Conservation (phyloP, 1,140 invertebrate genomes). For the Camponotus floridanus region DNA sequence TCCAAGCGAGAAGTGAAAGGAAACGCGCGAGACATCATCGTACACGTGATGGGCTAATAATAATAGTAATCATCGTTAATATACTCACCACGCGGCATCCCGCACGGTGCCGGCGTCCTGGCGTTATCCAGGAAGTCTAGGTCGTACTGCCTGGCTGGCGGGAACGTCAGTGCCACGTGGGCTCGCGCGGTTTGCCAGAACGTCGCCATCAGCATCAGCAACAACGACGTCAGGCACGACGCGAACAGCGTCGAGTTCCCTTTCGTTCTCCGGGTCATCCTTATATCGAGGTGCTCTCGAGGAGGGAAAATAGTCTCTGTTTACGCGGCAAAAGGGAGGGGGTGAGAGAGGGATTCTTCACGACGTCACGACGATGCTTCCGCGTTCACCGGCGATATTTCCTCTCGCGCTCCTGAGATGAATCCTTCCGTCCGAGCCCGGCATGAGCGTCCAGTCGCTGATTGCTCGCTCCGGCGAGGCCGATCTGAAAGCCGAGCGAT, state of each 20-base stretch:
- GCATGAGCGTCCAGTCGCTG: conserved; percentile 68
- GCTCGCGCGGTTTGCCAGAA: conserved; percentile 80
- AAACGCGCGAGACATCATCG: not conserved
- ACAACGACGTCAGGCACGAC: conserved; percentile 35
- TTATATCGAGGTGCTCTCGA: conserved; percentile 40
- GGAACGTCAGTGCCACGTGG: conserved; percentile 95
- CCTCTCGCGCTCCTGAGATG: conserved; percentile 56
- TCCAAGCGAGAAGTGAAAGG: not conserved
- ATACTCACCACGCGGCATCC: conserved; percentile 96
- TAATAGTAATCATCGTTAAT: not conserved
- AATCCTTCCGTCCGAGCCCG: conserved; percentile 52
- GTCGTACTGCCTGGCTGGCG: conserved; percentile 94
- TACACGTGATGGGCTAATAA: not conserved
- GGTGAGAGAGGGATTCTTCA: conserved; percentile 10
- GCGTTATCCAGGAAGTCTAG: conserved; percentile 97
- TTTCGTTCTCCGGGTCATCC: conserved; percentile 66
- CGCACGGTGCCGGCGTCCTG: conserved; percentile 96
- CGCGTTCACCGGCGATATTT: conserved; percentile 49
- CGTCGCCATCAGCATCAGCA: conserved; percentile 74
- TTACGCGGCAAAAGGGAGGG: conserved; percentile 1
- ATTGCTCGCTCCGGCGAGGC: conserved; percentile 48
- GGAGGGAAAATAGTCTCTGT: conserved; percentile 10
- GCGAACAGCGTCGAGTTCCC: conserved; percentile 54
- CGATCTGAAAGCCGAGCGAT: conserved; percentile 62
- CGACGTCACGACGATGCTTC: conserved; percentile 4